Base-by-base conservation (phyloP, 2,797 vertebrate genomes). In the Coracias cyanogaster region DNA sequence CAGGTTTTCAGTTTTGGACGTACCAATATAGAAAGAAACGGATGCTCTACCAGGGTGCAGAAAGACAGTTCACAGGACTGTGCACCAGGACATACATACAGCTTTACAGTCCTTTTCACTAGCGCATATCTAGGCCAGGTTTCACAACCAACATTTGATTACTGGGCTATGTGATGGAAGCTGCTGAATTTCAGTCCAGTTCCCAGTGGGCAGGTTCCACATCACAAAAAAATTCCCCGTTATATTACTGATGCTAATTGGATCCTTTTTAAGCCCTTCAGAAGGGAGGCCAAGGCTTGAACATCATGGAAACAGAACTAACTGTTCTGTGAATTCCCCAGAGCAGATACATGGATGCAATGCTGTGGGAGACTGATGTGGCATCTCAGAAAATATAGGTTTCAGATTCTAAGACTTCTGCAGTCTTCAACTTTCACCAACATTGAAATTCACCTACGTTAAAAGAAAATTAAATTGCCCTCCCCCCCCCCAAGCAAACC, bases 391-490 rank as follows among this genome's bases (percentile, higher is more conserved):
- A 93, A 78, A 66, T 5, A 62, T 3, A 62, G n/a, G 72, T 69
- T 91, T 81, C 72, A 58, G 52, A 91, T 60, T 77, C 48, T 24
- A 61, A 71, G 31, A 74, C 62, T 94, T 76, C 14, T 70, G 79
- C 87, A 95, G 91, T 52, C 39, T 43, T 96, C 94, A 96, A 94
- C 94, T 94, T 95, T 96, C 90, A 91, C 93, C 96, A 97, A 73
- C 90, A 97, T 97, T 96, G 87, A 96, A 96, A 96, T 96, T 90
- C 91, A 94, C 84, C 93, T 93, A 90, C 85, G 51, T 93, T 90
- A 95, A 90, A 96, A 91, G 93, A 94, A 96, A 96, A 96, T 91
- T 88, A 95, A 94, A 94, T 93, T 80, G 91, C 60, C 77, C 70
- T 95, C 94, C 93, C 78, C 86, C 83, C 87, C 60, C 73, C 93